Percentiles rank a stretch among this genome's conserved stretches.
Evolutionary conservation across 2,113 vertebrate genomes (phyloP).

Genomic region (Aptenodytes forsteri): DNA sequence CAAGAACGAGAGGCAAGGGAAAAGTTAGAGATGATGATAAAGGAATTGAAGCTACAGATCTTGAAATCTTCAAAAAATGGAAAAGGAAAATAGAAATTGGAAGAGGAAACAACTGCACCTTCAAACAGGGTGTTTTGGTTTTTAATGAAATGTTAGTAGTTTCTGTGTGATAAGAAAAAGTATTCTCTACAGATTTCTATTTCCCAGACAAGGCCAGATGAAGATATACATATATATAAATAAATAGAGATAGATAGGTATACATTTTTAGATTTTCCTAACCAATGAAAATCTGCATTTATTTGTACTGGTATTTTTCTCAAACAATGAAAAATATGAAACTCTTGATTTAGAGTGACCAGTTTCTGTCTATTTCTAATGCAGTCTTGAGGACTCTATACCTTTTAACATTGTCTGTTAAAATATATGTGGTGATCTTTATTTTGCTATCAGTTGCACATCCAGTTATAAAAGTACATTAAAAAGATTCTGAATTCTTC

Average conservation of each 20-base stretch:
- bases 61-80: conserved; percentile 76
- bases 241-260: conserved; percentile 23
- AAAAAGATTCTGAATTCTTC: not conserved
- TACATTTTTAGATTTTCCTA: conserved; percentile 76
- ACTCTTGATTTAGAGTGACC: conserved; percentile 51
- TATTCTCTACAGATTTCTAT: conserved; percentile 55
- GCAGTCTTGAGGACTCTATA: conserved; percentile 46
- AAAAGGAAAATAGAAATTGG: conserved; percentile 71
- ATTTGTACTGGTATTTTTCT: conserved; percentile 69
- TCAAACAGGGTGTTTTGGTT: conserved; percentile 55
- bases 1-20: conserved; percentile 91
- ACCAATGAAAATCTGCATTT: conserved; percentile 71
- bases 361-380: conserved; percentile 67
- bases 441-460: conserved; percentile 59
- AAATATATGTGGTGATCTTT: conserved; percentile 42
- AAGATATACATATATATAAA: conserved; percentile 61
- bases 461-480: conserved; percentile 18
- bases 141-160: conserved; percentile 30
- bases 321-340: conserved; percentile 18
- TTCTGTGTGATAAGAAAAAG: conserved; percentile 51
- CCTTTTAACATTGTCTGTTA: conserved; percentile 57
- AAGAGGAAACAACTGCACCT: not conserved
- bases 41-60: conserved; percentile 92
- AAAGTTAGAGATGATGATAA: conserved; percentile 90
- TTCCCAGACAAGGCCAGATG: conserved; percentile 41